Conservation (phyloP, 2,113 vertebrate genomes). For the Halichoeres trimaculatus region DNA sequence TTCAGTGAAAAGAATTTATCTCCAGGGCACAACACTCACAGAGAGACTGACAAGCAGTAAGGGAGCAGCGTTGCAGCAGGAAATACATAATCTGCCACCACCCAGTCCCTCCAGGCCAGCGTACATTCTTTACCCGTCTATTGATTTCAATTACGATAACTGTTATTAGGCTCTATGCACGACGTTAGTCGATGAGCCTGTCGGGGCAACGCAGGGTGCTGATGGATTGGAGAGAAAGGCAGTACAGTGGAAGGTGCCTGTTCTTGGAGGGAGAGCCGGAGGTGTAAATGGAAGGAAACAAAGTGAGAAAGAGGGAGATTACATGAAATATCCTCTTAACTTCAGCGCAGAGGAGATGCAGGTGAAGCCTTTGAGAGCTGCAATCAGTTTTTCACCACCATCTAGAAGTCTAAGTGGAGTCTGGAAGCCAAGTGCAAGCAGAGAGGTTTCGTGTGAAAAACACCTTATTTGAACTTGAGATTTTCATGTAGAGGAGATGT, state of each 20-base stretch:
- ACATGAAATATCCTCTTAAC: conserved; percentile 57
- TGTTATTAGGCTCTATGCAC: conserved; percentile 61
- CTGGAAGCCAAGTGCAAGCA: neutral
- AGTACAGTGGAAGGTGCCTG: neutral
- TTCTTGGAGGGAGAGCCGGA: conserved; percentile 28
- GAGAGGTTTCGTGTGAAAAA: conserved; percentile 13
- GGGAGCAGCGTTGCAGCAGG: conserved; percentile 20
- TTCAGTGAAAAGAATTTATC: neutral
- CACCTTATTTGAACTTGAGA: neutral
- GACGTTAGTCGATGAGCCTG: conserved; percentile 48
- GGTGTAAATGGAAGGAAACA: conserved; percentile 39
- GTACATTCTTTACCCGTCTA: conserved; percentile 48
- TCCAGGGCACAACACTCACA: neutral
- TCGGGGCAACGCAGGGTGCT: conserved; percentile 23
- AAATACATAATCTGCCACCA: conserved; percentile 17
- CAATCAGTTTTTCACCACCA: conserved; percentile 19
- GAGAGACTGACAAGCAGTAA: neutral
- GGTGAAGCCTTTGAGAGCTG: conserved; percentile 44
- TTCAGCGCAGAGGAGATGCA: conserved; percentile 19
- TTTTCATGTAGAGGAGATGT: neutral
- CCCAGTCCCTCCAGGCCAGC: conserved; percentile 38
- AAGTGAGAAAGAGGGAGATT: conserved; percentile 46
- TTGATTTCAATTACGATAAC: conserved; percentile 80
- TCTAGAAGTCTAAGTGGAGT: neutral
- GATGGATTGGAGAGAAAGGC: conserved; percentile 45